phyloP scores from a whole-genome alignment of 1,140 invertebrate species.

The Myzus persicae region DNA sequence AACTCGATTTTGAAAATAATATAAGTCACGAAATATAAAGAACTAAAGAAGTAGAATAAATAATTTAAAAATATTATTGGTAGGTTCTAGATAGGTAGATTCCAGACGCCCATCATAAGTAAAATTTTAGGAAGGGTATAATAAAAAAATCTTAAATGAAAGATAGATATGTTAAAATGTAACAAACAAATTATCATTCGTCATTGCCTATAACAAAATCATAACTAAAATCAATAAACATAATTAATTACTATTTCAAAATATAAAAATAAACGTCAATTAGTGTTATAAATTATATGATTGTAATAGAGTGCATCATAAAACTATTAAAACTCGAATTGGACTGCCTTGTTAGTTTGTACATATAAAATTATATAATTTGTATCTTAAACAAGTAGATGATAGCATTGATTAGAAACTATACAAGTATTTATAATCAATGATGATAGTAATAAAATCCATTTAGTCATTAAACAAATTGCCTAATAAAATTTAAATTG shows the following conservation, averaged over 20 bases:
- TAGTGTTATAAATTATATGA: background rate
- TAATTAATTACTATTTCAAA: background rate
- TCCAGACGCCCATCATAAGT: too few species aligned
- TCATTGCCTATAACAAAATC: background rate
- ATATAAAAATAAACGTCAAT: slow-evolving; percentile 14
- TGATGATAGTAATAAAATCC: background rate
- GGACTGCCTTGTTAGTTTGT: background rate
- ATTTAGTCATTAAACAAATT: background rate
- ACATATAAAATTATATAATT: background rate
- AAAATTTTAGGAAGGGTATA: too few species aligned
- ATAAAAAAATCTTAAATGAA: too few species aligned
- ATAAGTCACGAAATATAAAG: too few species aligned
- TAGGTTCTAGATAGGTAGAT: too few species aligned
- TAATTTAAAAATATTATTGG: too few species aligned
- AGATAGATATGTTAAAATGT: too few species aligned
- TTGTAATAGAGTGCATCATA: background rate
- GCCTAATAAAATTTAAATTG: background rate
- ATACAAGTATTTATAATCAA: too few species aligned
- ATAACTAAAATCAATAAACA: background rate
- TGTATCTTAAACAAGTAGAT: background rate
- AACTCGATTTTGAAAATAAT: too few species aligned
- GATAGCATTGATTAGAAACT: too few species aligned
- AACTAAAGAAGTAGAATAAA: too few species aligned
- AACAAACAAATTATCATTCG: background rate
- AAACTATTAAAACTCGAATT: background rate